Evolutionary conservation across 1,140 invertebrate species (phyloP).

Genomic region (Caenorhabditis latens): DNA sequence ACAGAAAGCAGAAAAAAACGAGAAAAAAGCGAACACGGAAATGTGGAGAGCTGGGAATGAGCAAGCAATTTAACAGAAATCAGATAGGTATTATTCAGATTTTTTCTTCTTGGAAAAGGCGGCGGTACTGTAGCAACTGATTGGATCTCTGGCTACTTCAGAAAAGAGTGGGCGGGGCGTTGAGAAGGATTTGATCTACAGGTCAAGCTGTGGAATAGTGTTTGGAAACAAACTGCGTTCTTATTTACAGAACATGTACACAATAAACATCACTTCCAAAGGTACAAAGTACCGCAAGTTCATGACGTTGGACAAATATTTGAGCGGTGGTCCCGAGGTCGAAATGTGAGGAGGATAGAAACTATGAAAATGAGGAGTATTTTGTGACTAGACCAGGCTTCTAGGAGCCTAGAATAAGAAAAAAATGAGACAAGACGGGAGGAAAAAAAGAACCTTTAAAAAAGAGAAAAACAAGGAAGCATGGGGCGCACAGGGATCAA

Average conservation of each 20-base stretch:
- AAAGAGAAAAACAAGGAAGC: neutral
- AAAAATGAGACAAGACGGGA: neutral
- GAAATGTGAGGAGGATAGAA: neutral
- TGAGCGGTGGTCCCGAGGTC: neutral
- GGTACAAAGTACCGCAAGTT: slow-evolving; percentile 41
- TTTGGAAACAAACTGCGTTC: neutral
- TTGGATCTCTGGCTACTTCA: neutral
- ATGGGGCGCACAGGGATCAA: neutral
- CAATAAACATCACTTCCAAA: slow-evolving; percentile 11
- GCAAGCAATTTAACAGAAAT: neutral
- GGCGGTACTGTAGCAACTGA: too few relatives aligned
- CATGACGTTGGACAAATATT: neutral
- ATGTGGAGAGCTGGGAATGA: neutral
- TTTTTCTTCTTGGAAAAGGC: too few relatives aligned
- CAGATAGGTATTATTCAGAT: neutral
- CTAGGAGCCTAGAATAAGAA: neutral
- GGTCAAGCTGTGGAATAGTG: too few relatives aligned
- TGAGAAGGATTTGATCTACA: too few relatives aligned
- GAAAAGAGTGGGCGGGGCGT: neutral
- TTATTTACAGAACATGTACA: neutral
- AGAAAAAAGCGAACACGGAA: neutral
- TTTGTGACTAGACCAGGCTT: neutral
- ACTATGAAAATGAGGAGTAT: neutral
- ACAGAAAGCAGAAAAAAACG: neutral
- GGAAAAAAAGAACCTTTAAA: neutral